Evolutionary conservation across 2,888 invertebrate species (phyloP).

Genomic region (Subacronicta megacephala): DNA sequence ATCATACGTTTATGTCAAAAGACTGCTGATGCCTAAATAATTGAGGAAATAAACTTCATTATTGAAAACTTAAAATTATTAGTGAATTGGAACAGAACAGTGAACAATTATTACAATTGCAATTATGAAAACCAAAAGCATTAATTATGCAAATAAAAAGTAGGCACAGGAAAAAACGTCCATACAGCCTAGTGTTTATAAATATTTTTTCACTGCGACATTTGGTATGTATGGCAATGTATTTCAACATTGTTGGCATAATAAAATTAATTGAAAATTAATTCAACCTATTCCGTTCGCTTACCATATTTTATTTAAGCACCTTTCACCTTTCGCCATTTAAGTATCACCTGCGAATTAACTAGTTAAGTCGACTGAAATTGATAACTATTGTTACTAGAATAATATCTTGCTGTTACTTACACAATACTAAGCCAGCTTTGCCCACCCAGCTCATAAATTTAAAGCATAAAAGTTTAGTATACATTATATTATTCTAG

Average conservation of each 20-base stretch:
- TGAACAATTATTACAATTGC: no score
- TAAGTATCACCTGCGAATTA: constrained; percentile 34
- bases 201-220: neutral
- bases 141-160: no score
- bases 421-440: neutral
- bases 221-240: neutral
- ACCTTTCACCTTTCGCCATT: constrained; percentile 47
- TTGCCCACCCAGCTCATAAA: no score
- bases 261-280: constrained; percentile 39
- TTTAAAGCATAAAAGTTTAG: no score
- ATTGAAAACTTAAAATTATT: no score
- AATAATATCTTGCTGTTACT: constrained; percentile 25
- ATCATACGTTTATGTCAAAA: no score
- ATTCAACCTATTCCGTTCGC: constrained; percentile 38
- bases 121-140: no score
- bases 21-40: no score
- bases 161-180: no score
- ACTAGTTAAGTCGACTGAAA: constrained; percentile 29
- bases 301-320: constrained; percentile 15
- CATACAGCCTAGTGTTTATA: no score
- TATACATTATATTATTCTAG: neutral
- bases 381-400: constrained; percentile 28
- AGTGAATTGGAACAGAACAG: no score
- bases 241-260: constrained; percentile 1
- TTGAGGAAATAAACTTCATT: no score